Percentiles rank a stretch among this genome's conserved stretches.
These are phyloP conservation scores for Stegodyphus mimosarum DNA, from an alignment of 1,140 invertebrate genomes.

Conservation along the genomic window DNA sequence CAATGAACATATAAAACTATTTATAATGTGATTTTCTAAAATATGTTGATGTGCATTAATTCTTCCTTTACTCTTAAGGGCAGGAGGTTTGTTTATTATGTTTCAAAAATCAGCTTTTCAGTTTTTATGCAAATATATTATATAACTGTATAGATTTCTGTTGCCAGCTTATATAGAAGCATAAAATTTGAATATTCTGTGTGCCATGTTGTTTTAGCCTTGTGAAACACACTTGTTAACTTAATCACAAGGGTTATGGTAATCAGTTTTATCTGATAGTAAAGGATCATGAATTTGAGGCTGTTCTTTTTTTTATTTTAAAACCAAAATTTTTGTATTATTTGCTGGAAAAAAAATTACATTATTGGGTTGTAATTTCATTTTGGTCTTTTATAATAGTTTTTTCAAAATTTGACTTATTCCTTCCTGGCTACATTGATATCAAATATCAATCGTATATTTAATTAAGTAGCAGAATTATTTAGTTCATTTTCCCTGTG, in stretches of 20 bases:
- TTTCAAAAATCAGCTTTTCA: conserved; percentile 29
- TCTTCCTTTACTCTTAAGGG: not conserved
- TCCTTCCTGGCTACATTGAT: not conserved
- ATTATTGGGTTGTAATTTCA: not conserved
- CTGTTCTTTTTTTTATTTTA: too few species aligned
- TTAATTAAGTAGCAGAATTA: not conserved
- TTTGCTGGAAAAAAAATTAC: not conserved
- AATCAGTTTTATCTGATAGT: too few species aligned
- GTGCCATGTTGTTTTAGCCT: conserved; percentile 27
- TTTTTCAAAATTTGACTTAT: not conserved
- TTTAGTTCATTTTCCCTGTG: not conserved
- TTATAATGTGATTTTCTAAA: too few species aligned
- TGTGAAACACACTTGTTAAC: conserved; percentile 30
- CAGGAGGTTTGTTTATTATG: conserved; percentile 5
- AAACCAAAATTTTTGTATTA: not conserved
- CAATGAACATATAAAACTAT: too few species aligned
- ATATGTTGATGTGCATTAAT: too few species aligned
- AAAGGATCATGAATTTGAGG: too few species aligned
- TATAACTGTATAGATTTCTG: not conserved
- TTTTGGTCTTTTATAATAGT: not conserved
- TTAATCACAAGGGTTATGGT: not conserved
- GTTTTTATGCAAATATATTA: not conserved
- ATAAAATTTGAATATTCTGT: not conserved
- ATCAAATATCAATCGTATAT: too few species aligned
- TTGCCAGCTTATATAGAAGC: too few species aligned